Percentiles rank a stretch among this genome's conserved stretches.
These are phyloP conservation scores for Myotis planiceps DNA, from an alignment of 2,797 vertebrate species.

Conservation along the genomic window DNA sequence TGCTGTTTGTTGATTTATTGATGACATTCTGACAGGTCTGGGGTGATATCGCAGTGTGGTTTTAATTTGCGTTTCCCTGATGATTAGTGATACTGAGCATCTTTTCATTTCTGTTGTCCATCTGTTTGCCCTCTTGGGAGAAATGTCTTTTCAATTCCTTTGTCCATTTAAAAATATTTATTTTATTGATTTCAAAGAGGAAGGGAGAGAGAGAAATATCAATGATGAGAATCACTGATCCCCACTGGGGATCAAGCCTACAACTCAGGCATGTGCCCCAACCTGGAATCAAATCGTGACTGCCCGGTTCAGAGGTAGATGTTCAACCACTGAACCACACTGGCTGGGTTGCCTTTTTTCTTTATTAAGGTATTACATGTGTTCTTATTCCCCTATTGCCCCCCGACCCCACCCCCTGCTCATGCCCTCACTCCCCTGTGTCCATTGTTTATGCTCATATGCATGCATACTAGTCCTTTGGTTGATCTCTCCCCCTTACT, in stretches of 20 bases:
- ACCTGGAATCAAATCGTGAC: background rate
- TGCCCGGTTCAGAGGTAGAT: background rate
- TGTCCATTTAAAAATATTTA: too few relatives aligned
- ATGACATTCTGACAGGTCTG: background rate
- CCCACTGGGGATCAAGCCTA: background rate
- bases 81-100: background rate
- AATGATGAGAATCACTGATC: background rate
- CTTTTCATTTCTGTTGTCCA: background rate
- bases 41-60: too few relatives aligned
- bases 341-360: background rate
- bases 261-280: background rate
- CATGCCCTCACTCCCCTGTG: too few relatives aligned
- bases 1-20: background rate
- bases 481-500: too few relatives aligned
- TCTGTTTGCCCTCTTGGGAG: background rate
- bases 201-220: background rate
- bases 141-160: background rate
- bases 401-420: too few relatives aligned
- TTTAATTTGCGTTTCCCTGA: too few relatives aligned
- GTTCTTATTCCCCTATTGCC: too few relatives aligned
- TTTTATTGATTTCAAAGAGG: background rate
- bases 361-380: too few relatives aligned
- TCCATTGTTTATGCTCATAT: too few relatives aligned
- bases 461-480: too few relatives aligned
- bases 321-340: too few relatives aligned